Base-by-base conservation (phyloP, 2,888 invertebrate species). In the Zygaena filipendulae region DNA sequence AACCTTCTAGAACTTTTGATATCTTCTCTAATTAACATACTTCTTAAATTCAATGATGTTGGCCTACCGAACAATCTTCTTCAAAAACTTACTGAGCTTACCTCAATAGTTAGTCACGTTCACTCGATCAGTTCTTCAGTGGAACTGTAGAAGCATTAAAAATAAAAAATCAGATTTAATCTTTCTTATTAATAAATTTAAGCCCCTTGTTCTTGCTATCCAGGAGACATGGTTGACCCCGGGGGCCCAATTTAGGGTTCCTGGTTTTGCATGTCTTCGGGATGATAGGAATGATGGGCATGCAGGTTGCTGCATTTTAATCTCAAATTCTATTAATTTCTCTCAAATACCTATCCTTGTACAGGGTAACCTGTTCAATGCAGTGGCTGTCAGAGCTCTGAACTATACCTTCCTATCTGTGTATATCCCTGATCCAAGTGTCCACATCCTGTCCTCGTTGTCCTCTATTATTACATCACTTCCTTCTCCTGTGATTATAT, bases 281-380 rank as follows among this genome's bases (percentile, higher is more conserved):
- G 35, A 33, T 23, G 35, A 38, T 22, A 30, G 33, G n/a, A 16
- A 11, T 12, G 29, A 31, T 21, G 35, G 33, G 5, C 25, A 28
- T 27, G 35, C 30, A 6, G 35, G 33, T 11, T 22, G 27, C 18
- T 32, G 30, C n/a, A 12, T 38, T 1, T 7, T 38, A 6, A 16
- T 38, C 3, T 25, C 11, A 4, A 23, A 22, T 11, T 13, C 13
- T 4, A 4, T 29, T 7, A n/a, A 18, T 9, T 36, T 23, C 24
- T 24, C 35, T 11, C 31, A 13, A 19, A 29, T 38, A n/a, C 14
- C 4, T 6, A 19, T 38, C 11, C 31, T 27, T 5, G 11, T 30
- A 7, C 29, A 30, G 9, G 11, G 13, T 3, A n/a, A 10, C n/a
- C n/a, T n/a, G n/a, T 21, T 30, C 14, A 30, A 30, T 28, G 19